Evolutionary conservation across 2,113 vertebrate species (phyloP), one percentile per base, ranked within the genome.

Genomic region (Ursus arctos): DNA sequence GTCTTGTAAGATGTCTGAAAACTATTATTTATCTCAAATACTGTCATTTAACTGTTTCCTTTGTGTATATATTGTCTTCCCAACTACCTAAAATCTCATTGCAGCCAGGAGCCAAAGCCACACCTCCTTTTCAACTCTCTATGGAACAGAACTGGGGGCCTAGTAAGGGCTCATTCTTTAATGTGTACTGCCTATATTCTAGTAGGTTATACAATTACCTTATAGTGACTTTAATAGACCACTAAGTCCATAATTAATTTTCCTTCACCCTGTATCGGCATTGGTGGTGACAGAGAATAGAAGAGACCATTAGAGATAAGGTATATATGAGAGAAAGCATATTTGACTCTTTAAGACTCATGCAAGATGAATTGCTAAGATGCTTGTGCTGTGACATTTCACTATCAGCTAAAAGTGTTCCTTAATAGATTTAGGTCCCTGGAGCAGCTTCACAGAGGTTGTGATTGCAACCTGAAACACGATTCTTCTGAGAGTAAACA

Each of bases 181-280:
- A 26, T 76, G 40, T 91, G 65, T 80, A 88, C 40, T 88, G 88
- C 95, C 71, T 84, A 79, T 36, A 96, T 96, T 96, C 43, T 16
- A 95, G 79, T 59, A 79, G 71, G 55, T 79, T 94, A 71, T 74
- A 40, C 49, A 89, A 88, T 96, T 86, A 86, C 28, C 74, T 92
- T 84, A 33, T 71, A 83, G 65, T n/a, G 95, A 94, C 77, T 82
- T 94, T 96, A 89, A 74, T 93, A 96, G 81, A 55, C 5, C 55
- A 88, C n/a, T 87, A 71, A 88, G 55, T 76, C 71, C 49, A 92
- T 61, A 57, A 90, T 95, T 97, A 97, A 88, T 80, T n/a, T 92
- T 95, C n/a, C 5, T 77, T 96, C 36, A 71, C 6, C 36, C 79
- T 15, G 88, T 43, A 33, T 92, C 55, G 69, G 36, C n/a, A 76